Evolutionary conservation across 2,888 invertebrate genomes (phyloP).

Genomic region (Junonia oenone): DNA sequence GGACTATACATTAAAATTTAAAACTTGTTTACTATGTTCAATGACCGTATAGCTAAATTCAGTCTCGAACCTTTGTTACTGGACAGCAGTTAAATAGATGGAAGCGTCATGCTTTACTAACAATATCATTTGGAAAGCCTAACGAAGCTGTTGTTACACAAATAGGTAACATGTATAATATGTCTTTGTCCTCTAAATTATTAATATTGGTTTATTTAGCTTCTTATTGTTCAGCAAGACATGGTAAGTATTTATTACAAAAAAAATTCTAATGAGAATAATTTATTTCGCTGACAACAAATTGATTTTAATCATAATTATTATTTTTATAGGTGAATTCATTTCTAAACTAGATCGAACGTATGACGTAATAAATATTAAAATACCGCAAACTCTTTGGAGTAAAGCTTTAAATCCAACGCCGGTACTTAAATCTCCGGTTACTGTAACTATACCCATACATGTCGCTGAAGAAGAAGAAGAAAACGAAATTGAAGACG

Average conservation of each 20-base stretch:
- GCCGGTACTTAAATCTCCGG: constrained; percentile 61
- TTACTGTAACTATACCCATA: constrained; percentile 60
- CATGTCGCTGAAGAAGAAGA: constrained; percentile 55
- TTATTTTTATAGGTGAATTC: constrained; percentile 25
- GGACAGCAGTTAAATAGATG: constrained; percentile 64
- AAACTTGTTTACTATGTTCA: constrained; percentile 67
- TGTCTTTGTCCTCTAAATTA: constrained; percentile 32
- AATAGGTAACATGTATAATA: constrained; percentile 24
- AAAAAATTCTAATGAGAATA: too few relatives aligned
- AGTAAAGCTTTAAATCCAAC: constrained; percentile 56
- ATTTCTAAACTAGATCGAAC: constrained; percentile 41
- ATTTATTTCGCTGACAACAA: too few relatives aligned
- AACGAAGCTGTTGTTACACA: constrained; percentile 39
- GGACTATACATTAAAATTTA: constrained; percentile 65
- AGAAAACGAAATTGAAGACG: constrained; percentile 32
- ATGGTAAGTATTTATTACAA: constrained; percentile 43
- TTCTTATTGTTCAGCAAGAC: constrained; percentile 30
- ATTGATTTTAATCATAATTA: too few relatives aligned
- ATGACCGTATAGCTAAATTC: constrained; percentile 56
- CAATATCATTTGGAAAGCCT: constrained; percentile 57
- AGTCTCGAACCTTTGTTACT: constrained; percentile 54
- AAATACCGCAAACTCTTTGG: constrained; percentile 56
- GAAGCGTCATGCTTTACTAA: constrained; percentile 49
- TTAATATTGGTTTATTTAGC: constrained; percentile 31
- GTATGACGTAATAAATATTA: constrained; percentile 56